Base-by-base conservation (phyloP, 2,888 invertebrate genomes). In the Chaetogeoica ovagalla region DNA sequence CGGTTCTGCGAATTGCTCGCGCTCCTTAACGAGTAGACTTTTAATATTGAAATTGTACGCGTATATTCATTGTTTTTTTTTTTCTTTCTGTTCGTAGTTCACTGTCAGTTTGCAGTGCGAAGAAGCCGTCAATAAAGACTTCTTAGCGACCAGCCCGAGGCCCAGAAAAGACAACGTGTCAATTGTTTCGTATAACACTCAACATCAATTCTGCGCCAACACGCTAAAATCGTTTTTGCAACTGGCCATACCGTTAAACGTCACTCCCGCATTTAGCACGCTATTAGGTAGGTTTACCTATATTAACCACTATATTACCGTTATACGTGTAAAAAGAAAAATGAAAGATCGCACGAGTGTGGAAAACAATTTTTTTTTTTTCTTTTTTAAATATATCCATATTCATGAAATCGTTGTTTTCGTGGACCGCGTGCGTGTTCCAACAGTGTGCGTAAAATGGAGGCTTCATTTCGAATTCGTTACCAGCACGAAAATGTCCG, bases 401-500 rank as follows among this genome's bases (percentile, higher is more conserved):
- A 21, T 4, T n/a, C n/a, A n/a, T 9, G 21, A 11, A 15, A 11
- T 52, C 52, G 15, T 52, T 52, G 1, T 13, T 15, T 9, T 15
- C 17, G n/a, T 59, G 8, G 7, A 5, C 59, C 7, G 21, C n/a
- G 21, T 21, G 9, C 9, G 21, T n/a, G 13, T 59, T 23, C n/a
- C n/a, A n/a, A 19, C 39, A 91, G 95, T 98, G 13, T 92, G 92
- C 77, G 88, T 98, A 77, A 91, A 92, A 85, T 99, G 98, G 98
- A 90, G 95, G 70, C 89, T 99, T 48, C 98, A 98, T 87, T 98
- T 99, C 87, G 98, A 99, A 87, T 99, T 99, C 88, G 98, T 96
- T 0, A 96, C 95, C 0, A 93, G 93, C 82, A 89, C 89, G 5
- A 89, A 90, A 86, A 91, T 92, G 84, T 89, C 89, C 77, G 88